Percentiles rank a stretch among this genome's conserved stretches.
Evolutionary conservation across 2,113 vertebrate genomes (phyloP).

Genomic region (Campylorhamphus procurvoides): DNA sequence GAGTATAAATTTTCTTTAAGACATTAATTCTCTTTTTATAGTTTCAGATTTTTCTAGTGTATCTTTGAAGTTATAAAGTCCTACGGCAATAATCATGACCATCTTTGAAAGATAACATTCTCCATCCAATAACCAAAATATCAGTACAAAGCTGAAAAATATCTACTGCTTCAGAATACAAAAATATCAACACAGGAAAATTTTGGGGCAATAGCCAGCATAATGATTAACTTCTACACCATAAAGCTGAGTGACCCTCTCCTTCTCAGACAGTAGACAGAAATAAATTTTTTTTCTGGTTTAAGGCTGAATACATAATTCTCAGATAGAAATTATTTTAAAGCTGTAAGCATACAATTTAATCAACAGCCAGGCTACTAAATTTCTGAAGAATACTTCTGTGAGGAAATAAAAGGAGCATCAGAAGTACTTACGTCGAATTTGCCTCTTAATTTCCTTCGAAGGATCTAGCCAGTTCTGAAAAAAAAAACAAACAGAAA

Average conservation of each 20-base stretch:
- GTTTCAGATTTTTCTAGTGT: not conserved
- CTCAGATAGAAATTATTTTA: not conserved
- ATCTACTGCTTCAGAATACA: not conserved
- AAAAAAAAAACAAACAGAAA: not conserved
- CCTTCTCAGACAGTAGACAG: not conserved
- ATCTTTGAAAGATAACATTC: not conserved
- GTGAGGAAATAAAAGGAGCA: not conserved
- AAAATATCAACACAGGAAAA: not conserved
- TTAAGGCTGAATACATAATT: not conserved
- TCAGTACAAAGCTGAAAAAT: not conserved
- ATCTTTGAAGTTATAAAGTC: not conserved
- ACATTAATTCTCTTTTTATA: not conserved
- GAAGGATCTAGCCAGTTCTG: constrained; percentile 84
- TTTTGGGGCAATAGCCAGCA: not conserved
- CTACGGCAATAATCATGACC: not conserved
- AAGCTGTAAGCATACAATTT: not conserved
- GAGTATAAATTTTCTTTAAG: not conserved
- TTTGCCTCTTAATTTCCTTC: constrained; percentile 84
- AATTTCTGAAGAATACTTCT: not conserved
- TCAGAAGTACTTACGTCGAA: constrained; percentile 79
- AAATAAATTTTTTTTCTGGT: not conserved
- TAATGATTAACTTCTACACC: not conserved
- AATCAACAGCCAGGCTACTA: not conserved
- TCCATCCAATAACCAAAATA: not conserved
- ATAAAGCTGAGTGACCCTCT: not conserved